Percentiles rank a stretch among this genome's conserved stretches.
phyloP scores from a whole-genome alignment of 1,140 invertebrate species.

The Contarinia nasturtii region DNA sequence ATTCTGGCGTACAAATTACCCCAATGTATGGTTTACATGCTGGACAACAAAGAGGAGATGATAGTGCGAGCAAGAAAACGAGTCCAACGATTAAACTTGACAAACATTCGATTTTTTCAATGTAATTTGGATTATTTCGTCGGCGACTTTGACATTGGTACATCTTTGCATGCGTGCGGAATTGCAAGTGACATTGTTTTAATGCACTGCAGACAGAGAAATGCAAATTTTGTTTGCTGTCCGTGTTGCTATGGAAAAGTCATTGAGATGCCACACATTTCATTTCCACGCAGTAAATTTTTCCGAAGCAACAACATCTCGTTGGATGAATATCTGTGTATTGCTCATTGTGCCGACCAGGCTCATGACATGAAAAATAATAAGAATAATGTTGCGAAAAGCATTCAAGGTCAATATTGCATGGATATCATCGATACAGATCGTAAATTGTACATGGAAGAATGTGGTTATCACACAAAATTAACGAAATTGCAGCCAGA shows the following conservation, averaged over 20 bases:
- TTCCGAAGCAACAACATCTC: constrained; percentile 27
- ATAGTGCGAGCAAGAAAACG: constrained; percentile 51
- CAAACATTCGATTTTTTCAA: constrained; percentile 67
- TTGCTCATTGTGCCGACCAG: constrained; percentile 80
- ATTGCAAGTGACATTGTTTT: constrained; percentile 85
- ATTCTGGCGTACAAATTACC: constrained; percentile 64
- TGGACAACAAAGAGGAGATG: constrained; percentile 88
- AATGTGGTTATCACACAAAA: constrained; percentile 52
- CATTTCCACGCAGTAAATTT: constrained; percentile 46
- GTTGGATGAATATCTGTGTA: constrained; percentile 50
- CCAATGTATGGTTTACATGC: constrained; percentile 49
- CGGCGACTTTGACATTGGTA: constrained; percentile 61
- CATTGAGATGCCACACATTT: constrained; percentile 42
- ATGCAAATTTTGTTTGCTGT: constrained; percentile 73
- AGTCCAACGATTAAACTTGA: constrained; percentile 43
- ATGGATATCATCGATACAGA: constrained; percentile 84
- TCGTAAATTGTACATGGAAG: constrained; percentile 47
- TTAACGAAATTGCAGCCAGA: constrained; percentile 57
- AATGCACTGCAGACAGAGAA: constrained; percentile 53
- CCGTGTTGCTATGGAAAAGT: constrained; percentile 90
- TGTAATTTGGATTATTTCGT: constrained; percentile 72
- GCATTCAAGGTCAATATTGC: constrained; percentile 52
- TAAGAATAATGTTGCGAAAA: constrained; percentile 30
- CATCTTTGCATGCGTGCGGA: constrained; percentile 84
- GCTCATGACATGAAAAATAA: constrained; percentile 50